Base-by-base conservation (phyloP, 2,888 invertebrate genomes). In the Acanthosepion esculentum region DNA sequence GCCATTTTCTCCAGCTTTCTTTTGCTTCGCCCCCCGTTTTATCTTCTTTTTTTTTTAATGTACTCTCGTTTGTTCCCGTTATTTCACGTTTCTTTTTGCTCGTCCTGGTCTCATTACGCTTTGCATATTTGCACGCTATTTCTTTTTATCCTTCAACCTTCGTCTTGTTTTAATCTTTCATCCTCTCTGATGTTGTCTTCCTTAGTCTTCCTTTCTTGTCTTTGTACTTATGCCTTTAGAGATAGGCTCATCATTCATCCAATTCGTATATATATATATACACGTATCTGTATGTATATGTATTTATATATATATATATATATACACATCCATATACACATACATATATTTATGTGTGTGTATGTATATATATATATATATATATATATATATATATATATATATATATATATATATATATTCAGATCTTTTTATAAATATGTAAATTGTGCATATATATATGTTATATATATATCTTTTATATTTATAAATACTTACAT, bases 311-410 rank as follows among this genome's bases (percentile, higher is more conserved):
- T 4, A 10, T 12, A 10, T n/a, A 0, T n/a, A 15, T 18, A 15
- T n/a, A 3, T 10, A 15, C 15, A 8, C 10, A 0, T n/a, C 0
- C 15, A n/a, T n/a, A 15, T n/a, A 15, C 18, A 33, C 5, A n/a
- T 12, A 33, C 15, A n/a, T 18, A 15, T 33, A 15, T 78, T 15
- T 78, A n/a, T 78, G 15, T 78, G 29, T 64, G 29, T 64, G 29
- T 29, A n/a, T 64, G 29, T 64, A 64, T 29, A 64, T 64, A 29
- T 29, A 64, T 64, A 64, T 29, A 4, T 64, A 4, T 26, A 10
- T 59, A 5, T 59, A 26, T 23, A 26, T 18, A 20, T 1, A n/a
- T n/a, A 64, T 29, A n/a, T 64, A 64, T 64, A 64, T 29, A 64
- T 64, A 29, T 29, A 64, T 64, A 64, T 29, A 4, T 64, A 4